A percentile compares a stretch with the other conserved stretches of the same genome.
phyloP scores from a whole-genome alignment of 2,888 invertebrate species.

The Nineta flava region DNA sequence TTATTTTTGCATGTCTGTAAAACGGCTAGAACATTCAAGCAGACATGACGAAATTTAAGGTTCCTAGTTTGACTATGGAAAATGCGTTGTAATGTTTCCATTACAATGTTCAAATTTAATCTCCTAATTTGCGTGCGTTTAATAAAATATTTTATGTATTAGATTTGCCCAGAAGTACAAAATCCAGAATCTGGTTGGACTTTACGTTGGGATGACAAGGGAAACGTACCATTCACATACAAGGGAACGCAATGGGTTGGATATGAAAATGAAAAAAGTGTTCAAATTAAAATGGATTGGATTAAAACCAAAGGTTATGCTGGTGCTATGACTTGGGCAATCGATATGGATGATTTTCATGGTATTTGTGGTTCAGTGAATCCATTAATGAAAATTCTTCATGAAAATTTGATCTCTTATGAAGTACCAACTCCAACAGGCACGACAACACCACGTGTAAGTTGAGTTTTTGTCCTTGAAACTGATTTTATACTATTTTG shows the following conservation, averaged over 20 bases:
- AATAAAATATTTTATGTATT: conserved; percentile 10
- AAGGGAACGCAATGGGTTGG: conserved; percentile 83
- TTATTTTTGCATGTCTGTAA: too few relatives aligned
- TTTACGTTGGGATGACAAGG: conserved; percentile 65
- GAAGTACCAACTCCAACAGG: conserved; percentile 48
- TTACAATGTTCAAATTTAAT: background rate
- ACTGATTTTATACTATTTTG: background rate
- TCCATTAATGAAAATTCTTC: conserved; percentile 53
- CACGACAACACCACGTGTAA: conserved; percentile 52
- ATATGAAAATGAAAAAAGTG: conserved; percentile 65
- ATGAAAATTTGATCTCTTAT: conserved; percentile 55
- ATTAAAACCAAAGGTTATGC: conserved; percentile 68
- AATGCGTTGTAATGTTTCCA: conserved; percentile 1
- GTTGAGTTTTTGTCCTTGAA: conserved; percentile 16
- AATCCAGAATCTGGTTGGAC: conserved; percentile 61
- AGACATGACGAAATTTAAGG: too few relatives aligned
- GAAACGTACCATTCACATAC: conserved; percentile 72
- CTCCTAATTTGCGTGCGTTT: background rate
- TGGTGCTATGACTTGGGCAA: conserved; percentile 87
- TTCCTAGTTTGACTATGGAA: too few relatives aligned
- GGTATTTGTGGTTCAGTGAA: conserved; percentile 69
- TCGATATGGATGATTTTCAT: conserved; percentile 82
- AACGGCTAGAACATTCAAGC: too few relatives aligned
- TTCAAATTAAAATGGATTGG: conserved; percentile 81
- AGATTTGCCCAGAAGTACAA: conserved; percentile 67